These are phyloP conservation scores for Argynnis bischoffii DNA, from an alignment of 2,888 invertebrate species.

Conservation along the genomic window DNA sequence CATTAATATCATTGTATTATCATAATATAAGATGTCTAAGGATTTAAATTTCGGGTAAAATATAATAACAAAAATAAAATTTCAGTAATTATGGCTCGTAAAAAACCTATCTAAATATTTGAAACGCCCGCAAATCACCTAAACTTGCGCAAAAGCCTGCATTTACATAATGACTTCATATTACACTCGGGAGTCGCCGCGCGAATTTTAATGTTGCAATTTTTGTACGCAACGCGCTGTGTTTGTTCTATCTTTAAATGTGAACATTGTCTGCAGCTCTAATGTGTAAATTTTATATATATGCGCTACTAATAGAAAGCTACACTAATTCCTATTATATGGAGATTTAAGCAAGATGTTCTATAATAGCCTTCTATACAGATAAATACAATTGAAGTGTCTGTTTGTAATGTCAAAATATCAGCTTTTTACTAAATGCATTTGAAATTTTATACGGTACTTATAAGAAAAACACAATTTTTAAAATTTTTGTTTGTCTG, in stretches of 20 bases:
- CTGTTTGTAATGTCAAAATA: too few species aligned
- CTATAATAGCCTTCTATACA: too few species aligned
- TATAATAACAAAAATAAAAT: not conserved
- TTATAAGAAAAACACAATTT: too few species aligned
- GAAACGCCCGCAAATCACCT: constrained; percentile 62
- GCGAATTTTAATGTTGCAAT: constrained; percentile 71
- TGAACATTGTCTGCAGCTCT: not conserved
- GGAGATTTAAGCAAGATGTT: too few species aligned
- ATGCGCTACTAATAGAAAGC: not conserved
- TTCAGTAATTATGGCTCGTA: constrained; percentile 8
- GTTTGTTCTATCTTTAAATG: constrained; percentile 27
- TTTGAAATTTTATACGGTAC: too few species aligned
- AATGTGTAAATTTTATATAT: not conserved
- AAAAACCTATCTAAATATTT: constrained; percentile 46
- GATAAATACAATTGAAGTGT: too few species aligned
- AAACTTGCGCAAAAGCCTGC: constrained; percentile 66
- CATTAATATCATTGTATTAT: too few species aligned
- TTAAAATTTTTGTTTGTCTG: too few species aligned
- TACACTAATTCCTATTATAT: too few species aligned
- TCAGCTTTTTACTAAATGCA: too few species aligned
- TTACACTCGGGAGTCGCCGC: constrained; percentile 64
- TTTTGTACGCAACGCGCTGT: constrained; percentile 40
- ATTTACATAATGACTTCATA: constrained; percentile 81
- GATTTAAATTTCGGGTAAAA: not conserved
- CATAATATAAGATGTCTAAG: too few species aligned